Base-by-base conservation (phyloP, 2,888 invertebrate genomes). In the Anagyrus pseudococci region DNA sequence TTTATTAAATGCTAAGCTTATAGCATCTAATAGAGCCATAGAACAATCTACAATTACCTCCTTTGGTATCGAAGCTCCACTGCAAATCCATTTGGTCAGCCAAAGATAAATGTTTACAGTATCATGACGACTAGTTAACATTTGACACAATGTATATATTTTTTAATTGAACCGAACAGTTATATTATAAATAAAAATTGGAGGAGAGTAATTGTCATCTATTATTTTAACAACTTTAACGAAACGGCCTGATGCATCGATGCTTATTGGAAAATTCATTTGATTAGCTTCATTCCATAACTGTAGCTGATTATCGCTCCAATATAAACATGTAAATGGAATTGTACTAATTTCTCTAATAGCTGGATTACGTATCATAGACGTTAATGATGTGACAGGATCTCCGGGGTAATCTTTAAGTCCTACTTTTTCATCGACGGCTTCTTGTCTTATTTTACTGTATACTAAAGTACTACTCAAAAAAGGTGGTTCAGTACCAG, bases 191-290 rank as follows among this genome's bases (percentile, higher is more conserved):
- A 50, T 33, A 50, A 19, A 50, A 6, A 37, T 33, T 19, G 17
- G 13, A 33, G 20, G 20, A 37, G 33, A 20, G 3, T 17, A 33
- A 17, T 33, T 20, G 6, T 20, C 13, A 4, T 29, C 4, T 19
- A 19, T 20, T 17, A 50, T 17, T 10, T 19, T 33, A 20, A 6
- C 4, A 13, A 3, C n/a, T 33, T 26, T 41, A 10, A 43, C 53
- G 25, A 43, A 54, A 19, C 26, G 13, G 4, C 53, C 53, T 10
- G 53, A 26, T 6, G 53, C 53, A 26, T 54, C 53, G 7, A 54
- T 54, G 2, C 43, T 43, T 19, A 54, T 19, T 6, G 10, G 8
- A 1, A 19, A 6, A 1, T n/a, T 17, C 3, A 41, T 2, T 43
- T 25, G 15, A 1, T 4, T 13, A 8, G 26, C 26, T 19, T 41